Evolutionary conservation across 2,888 invertebrate species (phyloP).

Genomic region (Zeuzera pyrina): DNA sequence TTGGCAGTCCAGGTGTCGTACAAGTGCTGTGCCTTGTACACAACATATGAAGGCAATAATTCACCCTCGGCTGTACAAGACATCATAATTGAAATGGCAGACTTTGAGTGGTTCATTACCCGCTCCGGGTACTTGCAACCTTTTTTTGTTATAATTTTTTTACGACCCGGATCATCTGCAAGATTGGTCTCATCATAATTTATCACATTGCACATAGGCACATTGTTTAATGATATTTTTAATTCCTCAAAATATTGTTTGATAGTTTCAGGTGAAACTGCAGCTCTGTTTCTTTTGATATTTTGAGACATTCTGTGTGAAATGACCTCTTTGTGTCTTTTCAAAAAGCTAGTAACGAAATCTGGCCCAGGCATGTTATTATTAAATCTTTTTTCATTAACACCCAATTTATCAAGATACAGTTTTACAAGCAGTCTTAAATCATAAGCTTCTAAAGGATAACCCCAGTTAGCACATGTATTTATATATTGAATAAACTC

Average conservation of each 20-base stretch:
- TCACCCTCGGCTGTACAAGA: background rate
- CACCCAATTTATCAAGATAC: background rate
- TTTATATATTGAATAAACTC: background rate
- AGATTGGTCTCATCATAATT: too few species aligned
- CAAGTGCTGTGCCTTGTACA: constrained; percentile 31
- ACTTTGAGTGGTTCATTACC: background rate
- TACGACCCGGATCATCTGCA: too few species aligned
- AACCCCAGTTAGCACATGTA: background rate
- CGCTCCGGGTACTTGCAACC: too few species aligned
- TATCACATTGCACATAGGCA: background rate
- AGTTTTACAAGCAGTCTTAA: background rate
- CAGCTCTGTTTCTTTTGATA: background rate
- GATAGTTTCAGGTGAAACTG: background rate
- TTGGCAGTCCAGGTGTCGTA: constrained; percentile 29
- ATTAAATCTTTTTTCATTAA: background rate
- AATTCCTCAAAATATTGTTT: constrained; percentile 7
- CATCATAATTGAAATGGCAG: background rate
- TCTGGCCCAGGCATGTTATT: background rate
- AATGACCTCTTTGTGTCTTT: background rate
- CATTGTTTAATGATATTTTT: background rate
- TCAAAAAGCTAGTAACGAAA: background rate
- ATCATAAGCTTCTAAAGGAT: background rate
- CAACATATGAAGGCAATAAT: constrained; percentile 29
- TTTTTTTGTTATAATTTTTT: too few species aligned
- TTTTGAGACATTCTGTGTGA: background rate